Conservation (phyloP, 2,113 vertebrate genomes). For the Tauraco erythrolophus region DNA sequence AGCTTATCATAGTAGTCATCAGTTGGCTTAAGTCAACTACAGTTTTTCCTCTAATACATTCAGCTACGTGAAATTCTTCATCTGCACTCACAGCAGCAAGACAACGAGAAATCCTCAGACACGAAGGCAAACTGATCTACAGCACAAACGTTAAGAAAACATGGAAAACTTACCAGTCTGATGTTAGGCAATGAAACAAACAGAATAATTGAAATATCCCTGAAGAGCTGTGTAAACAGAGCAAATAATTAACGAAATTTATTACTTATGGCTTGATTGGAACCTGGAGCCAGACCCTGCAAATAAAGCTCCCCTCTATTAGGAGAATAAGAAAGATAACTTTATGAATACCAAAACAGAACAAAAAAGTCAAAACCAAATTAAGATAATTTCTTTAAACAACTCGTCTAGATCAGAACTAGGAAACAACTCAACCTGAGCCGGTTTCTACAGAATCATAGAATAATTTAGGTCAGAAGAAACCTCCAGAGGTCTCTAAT, state of each 20-base stretch:
- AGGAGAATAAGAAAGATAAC: not conserved
- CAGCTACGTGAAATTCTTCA: not conserved
- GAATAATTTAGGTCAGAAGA: not conserved
- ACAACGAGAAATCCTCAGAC: not conserved
- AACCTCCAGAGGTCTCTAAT: not conserved
- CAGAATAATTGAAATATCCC: constrained; percentile 45
- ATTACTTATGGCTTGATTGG: constrained; percentile 54
- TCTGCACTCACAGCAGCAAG: constrained; percentile 12
- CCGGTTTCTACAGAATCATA: not conserved
- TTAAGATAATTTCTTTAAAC: not conserved
- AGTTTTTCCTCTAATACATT: not conserved
- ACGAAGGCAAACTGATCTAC: not conserved
- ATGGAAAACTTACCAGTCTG: not conserved
- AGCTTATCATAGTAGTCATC: not conserved
- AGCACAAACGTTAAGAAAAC: not conserved
- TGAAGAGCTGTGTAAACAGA: constrained; percentile 67
- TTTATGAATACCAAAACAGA: not conserved
- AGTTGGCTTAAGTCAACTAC: not conserved
- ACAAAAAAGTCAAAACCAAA: not conserved
- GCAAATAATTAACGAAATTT: constrained; percentile 45
- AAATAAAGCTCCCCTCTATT: constrained; percentile 34
- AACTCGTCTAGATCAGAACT: not conserved
- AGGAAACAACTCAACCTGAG: constrained; percentile 4
- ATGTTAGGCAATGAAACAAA: constrained; percentile 22
- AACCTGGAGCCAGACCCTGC: constrained; percentile 53